Percentiles rank a stretch among this genome's conserved stretches.
Conservation (phyloP, 53 echinoderm and acorn worm species). For the Holothuria scabra region DNA sequence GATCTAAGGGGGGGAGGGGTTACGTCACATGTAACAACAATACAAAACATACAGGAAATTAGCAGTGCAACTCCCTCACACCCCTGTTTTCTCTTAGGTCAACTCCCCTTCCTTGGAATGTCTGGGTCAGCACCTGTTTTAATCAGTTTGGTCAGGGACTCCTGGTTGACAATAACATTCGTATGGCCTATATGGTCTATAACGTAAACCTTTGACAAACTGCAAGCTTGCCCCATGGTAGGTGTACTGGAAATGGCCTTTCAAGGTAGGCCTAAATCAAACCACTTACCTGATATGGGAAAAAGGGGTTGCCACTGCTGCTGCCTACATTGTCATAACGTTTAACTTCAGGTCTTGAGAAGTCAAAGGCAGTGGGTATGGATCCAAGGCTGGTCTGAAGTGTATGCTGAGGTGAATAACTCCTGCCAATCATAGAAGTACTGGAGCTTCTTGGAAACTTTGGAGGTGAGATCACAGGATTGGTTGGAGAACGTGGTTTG, state of each 20-base stretch:
- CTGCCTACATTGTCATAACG: slow-evolving; percentile 70
- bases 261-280: background rate
- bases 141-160: too few relatives aligned
- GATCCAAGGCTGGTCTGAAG: slow-evolving; percentile 46
- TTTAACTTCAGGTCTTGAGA: slow-evolving; percentile 72
- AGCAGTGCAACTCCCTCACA: too few relatives aligned
- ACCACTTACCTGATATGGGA: slow-evolving; percentile 86
- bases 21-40: too few relatives aligned
- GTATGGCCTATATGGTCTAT: too few relatives aligned
- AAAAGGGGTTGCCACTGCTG: slow-evolving; percentile 66
- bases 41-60: too few relatives aligned
- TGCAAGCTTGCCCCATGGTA: too few relatives aligned
- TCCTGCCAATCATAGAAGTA: slow-evolving; percentile 95
- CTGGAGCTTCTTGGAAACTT: slow-evolving; percentile 97
- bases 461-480: slow-evolving; percentile 97
- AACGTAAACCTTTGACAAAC: too few relatives aligned
- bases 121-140: too few relatives aligned
- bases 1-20: too few relatives aligned
- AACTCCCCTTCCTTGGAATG: too few relatives aligned
- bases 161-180: too few relatives aligned
- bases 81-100: too few relatives aligned
- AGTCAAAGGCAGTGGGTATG: slow-evolving; percentile 72
- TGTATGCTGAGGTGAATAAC: slow-evolving; percentile 76
- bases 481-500: slow-evolving; percentile 79
- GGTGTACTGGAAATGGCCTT: background rate